These are phyloP conservation scores for Amphimallon solstitiale DNA, from an alignment of 2,888 invertebrate genomes.

Conservation along the genomic window DNA sequence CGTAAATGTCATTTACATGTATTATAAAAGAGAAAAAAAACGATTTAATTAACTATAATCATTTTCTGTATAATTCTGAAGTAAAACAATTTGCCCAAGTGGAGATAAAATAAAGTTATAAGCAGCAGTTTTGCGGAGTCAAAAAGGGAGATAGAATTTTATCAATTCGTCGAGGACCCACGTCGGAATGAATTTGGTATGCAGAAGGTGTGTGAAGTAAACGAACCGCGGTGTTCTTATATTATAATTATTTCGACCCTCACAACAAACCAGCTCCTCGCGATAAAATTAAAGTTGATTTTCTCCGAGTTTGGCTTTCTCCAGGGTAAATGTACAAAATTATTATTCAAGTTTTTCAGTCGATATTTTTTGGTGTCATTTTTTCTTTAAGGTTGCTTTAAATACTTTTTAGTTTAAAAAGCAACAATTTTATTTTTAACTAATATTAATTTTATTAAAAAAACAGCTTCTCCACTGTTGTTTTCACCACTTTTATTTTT, in stretches of 20 bases:
- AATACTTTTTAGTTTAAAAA: too few relatives aligned
- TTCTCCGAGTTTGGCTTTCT: slow-evolving; percentile 1
- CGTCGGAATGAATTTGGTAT: slow-evolving; percentile 12
- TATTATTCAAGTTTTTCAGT: too few relatives aligned
- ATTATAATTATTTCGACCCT: slow-evolving; percentile 33
- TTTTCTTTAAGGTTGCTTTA: too few relatives aligned
- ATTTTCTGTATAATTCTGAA: not conserved
- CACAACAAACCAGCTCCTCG: slow-evolving; percentile 9
- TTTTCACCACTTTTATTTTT: too few relatives aligned
- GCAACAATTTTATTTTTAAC: too few relatives aligned
- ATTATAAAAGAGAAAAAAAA: not conserved
- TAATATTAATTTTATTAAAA: too few relatives aligned
- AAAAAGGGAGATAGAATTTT: slow-evolving; percentile 24
- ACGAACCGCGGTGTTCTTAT: slow-evolving; percentile 35
- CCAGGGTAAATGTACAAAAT: too few relatives aligned
- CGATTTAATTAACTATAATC: slow-evolving; percentile 1
- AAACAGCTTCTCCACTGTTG: too few relatives aligned
- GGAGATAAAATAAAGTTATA: slow-evolving; percentile 26
- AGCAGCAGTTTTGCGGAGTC: not conserved
- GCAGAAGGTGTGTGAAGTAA: slow-evolving; percentile 26
- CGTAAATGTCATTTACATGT: too few relatives aligned
- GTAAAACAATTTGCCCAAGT: slow-evolving; percentile 21
- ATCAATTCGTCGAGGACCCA: slow-evolving; percentile 17
- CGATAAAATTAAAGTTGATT: slow-evolving; percentile 45
- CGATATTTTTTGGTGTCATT: too few relatives aligned